Evolutionary conservation across 2,888 invertebrate genomes (phyloP).

Genomic region (Amphipoea oculea): DNA sequence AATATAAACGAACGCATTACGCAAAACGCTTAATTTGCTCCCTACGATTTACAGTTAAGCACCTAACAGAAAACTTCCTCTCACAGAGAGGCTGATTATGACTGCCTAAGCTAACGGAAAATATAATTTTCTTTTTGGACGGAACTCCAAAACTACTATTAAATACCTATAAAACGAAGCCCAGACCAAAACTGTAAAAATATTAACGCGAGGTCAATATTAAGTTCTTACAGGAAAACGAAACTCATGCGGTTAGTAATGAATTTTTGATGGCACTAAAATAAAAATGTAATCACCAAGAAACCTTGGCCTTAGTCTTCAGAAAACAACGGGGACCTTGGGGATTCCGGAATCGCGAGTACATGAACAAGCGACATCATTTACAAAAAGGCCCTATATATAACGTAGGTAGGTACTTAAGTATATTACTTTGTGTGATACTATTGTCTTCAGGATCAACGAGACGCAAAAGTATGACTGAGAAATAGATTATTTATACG

Average conservation of each 20-base stretch:
- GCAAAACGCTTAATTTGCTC: no score
- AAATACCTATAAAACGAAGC: not conserved
- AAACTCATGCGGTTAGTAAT: conserved; percentile 48
- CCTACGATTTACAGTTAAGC: no score
- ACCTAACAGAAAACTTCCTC: no score
- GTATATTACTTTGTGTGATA: not conserved
- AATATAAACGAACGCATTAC: not conserved
- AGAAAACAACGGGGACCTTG: conserved; percentile 37
- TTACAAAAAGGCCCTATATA: not conserved
- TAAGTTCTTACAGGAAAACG: conserved; percentile 41
- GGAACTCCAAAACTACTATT: not conserved
- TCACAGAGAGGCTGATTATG: not conserved
- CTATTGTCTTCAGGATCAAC: conserved; percentile 23
- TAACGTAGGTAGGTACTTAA: not conserved
- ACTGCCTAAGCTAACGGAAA: not conserved
- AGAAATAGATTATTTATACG: not conserved
- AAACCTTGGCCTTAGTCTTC: conserved; percentile 19
- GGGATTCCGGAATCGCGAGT: conserved; percentile 31
- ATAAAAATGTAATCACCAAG: conserved; percentile 27
- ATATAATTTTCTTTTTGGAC: not conserved
- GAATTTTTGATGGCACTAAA: conserved; percentile 52
- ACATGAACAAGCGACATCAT: conserved; percentile 12
- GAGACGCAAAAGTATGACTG: not conserved
- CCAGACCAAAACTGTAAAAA: not conserved
- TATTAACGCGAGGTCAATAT: conserved; percentile 42